Base-by-base conservation (phyloP, 2,797 vertebrate genomes). In the Amblyopsis hoosieri region DNA sequence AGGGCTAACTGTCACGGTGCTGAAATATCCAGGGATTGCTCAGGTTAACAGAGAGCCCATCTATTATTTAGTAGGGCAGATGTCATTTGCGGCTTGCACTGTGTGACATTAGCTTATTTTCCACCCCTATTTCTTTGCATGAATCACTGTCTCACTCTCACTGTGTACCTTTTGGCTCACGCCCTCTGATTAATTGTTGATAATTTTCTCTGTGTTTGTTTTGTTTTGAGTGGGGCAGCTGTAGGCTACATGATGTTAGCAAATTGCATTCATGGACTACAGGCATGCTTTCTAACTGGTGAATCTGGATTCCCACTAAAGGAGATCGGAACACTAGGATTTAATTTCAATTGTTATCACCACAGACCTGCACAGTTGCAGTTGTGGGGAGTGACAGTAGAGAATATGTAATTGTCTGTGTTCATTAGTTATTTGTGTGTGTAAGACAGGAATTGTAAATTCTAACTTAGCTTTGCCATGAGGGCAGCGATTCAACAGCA, bases 131-230 rank as follows among this genome's bases (percentile, higher is more conserved):
- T 15, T 64, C 52, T 67, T 61, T 61, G 17, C 60, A 50, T 45
- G 45, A 3, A 29, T 46, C 63, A 57, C 5, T 3, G 47, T 76
- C 72, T 72, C 62, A 64, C 65, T 67, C 57, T 69, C 64, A 31
- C 62, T 8, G 57, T 60, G 68, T 64, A 54, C 54, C 54, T 58
- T 37, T 50, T 5, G 65, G 62, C 59, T 4, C 58, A 62, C 68
- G 56, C 48, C 66, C 74, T 60, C 64, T 47, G 69, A 71, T 57
- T 74, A 29, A 74, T 84, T 62, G 77, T 70, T 54, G n/a, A 50
- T 11, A 7, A 10, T 12, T 23, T 19, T 9, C 51, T 11, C 50
- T 52, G 4, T 15, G 50, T 10, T 52, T 52, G 17, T 17, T 52
- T 33, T 33, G 31, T 33, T 33, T 33, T 33, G 33, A 7, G 33